Evolutionary conservation across 2,888 invertebrate species (phyloP).

Genomic region (Eurois occulta): DNA sequence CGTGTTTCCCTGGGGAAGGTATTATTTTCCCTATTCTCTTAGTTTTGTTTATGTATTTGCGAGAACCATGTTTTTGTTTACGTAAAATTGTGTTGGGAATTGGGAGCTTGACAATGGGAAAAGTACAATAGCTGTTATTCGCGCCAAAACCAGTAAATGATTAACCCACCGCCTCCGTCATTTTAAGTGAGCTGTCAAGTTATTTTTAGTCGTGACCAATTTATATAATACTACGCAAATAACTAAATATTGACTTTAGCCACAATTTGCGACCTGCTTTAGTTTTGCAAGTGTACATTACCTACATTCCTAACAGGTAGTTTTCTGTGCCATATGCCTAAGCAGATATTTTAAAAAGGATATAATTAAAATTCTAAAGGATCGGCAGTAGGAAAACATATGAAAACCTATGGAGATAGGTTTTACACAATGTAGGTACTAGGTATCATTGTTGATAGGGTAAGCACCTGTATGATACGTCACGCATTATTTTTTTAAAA

Average conservation of each 20-base stretch:
- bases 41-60: slow-evolving; percentile 17
- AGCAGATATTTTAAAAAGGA: no score
- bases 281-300: not conserved
- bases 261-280: not conserved
- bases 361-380: no score
- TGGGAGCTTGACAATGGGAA: not conserved
- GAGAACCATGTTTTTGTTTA: slow-evolving; percentile 32
- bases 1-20: slow-evolving; percentile 10
- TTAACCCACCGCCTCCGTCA: not conserved
- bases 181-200: slow-evolving; percentile 2
- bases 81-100: slow-evolving; percentile 18
- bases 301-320: not conserved
- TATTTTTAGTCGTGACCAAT: not conserved
- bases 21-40: slow-evolving; percentile 27
- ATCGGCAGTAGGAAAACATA: no score
- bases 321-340: no score
- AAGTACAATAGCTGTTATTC: slow-evolving; percentile 12
- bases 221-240: not conserved
- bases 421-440: no score
- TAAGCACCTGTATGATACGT: no score
- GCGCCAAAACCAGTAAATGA: not conserved
- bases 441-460: no score
- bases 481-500: no score
- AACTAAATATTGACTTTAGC: not conserved
- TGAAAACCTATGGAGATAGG: no score